Evolutionary conservation across 2,888 invertebrate species (phyloP), one percentile per base, ranked within the genome.

Genomic region (Eledona agricola): DNA sequence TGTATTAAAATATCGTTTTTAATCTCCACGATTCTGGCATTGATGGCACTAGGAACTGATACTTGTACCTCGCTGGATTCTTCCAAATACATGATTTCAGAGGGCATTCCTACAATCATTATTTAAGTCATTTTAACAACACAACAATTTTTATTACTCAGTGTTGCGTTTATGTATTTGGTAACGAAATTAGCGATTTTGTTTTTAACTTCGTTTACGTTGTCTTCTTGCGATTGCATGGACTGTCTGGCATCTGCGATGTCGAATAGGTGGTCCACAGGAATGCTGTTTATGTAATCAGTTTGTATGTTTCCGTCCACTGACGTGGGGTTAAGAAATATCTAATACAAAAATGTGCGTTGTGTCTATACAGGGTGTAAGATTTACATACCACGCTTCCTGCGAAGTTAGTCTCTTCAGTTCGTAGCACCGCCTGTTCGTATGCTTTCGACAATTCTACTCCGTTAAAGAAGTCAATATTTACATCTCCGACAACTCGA

Each of bases 11-110:
- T 54, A 38, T 65, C 63, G 20, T 62, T 64, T 40, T 69, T 64
- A 7, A 57, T 57, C 37, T 60, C 26, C 2, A 64, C 43, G 1
- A 64, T 56, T 22, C 66, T 60, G 1, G 71, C 70, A 42, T 59
- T 61, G 5, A 62, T 42, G 4, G 66, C 56, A 35, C 73, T 70
- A 7, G 62, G 62, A 23, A 72, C 40, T 15, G 63, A 43, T 32
- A 73, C 63, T 57, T 73, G 67, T n/a, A 74, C 34, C 15, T 64
- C 63, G 2, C 60, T 59, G 2, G 71, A 67, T 53, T 65, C 70
- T 59, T 76, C 74, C 12, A 76, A 62, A 56, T 75, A 75, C 61
- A 75, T 62, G 40, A 66, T 69, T 42, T 72, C 67, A 31, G 57
- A 63, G 11, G 72, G 67, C 38, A 72, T 51, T 45, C 58, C 74